phyloP scores from a whole-genome alignment of 2,113 vertebrate genomes.

The Phaethornis superciliosus region DNA sequence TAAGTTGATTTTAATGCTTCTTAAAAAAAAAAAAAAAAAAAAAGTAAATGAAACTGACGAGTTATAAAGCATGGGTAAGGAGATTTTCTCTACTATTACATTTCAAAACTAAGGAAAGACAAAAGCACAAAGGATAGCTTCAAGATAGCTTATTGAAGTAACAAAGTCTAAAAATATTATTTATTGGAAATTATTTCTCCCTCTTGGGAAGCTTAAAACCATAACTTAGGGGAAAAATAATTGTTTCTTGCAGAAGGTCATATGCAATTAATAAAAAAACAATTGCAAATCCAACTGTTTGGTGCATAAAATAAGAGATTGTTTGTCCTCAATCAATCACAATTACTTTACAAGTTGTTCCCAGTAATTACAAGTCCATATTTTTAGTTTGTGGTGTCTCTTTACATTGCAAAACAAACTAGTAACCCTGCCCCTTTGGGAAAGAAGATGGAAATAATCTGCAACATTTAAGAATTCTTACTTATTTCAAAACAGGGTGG shows the following conservation, averaged over 20 bases:
- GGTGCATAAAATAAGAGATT: background rate
- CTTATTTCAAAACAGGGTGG: background rate
- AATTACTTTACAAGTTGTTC: background rate
- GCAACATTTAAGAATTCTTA: background rate
- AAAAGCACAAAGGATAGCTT: background rate
- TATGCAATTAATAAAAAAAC: background rate
- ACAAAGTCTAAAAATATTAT: background rate
- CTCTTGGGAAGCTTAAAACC: background rate
- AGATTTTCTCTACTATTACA: background rate
- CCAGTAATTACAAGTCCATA: background rate
- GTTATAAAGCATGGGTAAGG: background rate
- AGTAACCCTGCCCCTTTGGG: background rate
- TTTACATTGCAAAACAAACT: background rate
- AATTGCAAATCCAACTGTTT: background rate
- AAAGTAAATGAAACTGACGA: rapidly evolving
- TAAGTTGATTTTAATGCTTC: conserved; percentile 54
- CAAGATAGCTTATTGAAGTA: background rate
- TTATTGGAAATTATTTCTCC: background rate
- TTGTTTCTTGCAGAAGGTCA: background rate
- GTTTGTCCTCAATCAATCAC: background rate
- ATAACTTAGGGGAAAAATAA: background rate
- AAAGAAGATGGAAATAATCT: background rate
- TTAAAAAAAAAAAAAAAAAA: background rate
- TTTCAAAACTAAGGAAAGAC: background rate
- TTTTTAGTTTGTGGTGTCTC: background rate